Percentiles rank a stretch among this genome's conserved stretches.
Evolutionary conservation across 2,113 vertebrate genomes (phyloP).

Genomic region (Hyla sarda): DNA sequence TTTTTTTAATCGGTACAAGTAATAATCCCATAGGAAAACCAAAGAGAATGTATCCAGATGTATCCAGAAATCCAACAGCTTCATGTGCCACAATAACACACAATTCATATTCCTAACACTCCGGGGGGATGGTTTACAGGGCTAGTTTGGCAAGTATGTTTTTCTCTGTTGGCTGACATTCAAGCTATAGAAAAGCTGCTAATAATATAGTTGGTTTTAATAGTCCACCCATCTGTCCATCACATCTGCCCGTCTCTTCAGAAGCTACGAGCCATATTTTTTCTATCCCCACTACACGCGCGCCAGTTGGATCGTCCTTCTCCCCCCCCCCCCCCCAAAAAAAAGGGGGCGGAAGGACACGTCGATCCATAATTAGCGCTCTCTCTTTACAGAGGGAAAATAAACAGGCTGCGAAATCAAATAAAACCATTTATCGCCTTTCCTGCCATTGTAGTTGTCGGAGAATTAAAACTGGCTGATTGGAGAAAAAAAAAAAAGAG

Average conservation of each 20-base stretch:
- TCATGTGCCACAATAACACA: constrained; percentile 41
- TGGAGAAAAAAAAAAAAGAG: too few relatives aligned
- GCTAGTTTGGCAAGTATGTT: constrained; percentile 62
- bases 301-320: constrained; percentile 50
- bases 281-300: constrained; percentile 60
- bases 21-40: neutral
- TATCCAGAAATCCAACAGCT: constrained; percentile 25
- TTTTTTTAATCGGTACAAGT: neutral
- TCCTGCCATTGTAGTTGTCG: constrained; percentile 18
- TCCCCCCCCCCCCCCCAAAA: too few relatives aligned
- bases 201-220: constrained; percentile 67
- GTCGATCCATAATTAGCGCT: constrained; percentile 45
- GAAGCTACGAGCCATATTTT: constrained; percentile 63
- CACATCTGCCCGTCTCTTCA: constrained; percentile 65
- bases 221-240: constrained; percentile 68
- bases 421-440: constrained; percentile 47
- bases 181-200: constrained; percentile 67
- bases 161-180: constrained; percentile 68
- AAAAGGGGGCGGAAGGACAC: constrained; percentile 59
- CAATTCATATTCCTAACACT: constrained; percentile 52
- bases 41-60: constrained; percentile 47
- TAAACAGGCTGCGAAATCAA: constrained; percentile 49
- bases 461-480: constrained; percentile 43
- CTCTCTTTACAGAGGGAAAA: constrained; percentile 39
- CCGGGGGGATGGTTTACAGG: constrained; percentile 64